Evolutionary conservation across 1,140 invertebrate species (phyloP).

Genomic region (Pomacea maculata): DNA sequence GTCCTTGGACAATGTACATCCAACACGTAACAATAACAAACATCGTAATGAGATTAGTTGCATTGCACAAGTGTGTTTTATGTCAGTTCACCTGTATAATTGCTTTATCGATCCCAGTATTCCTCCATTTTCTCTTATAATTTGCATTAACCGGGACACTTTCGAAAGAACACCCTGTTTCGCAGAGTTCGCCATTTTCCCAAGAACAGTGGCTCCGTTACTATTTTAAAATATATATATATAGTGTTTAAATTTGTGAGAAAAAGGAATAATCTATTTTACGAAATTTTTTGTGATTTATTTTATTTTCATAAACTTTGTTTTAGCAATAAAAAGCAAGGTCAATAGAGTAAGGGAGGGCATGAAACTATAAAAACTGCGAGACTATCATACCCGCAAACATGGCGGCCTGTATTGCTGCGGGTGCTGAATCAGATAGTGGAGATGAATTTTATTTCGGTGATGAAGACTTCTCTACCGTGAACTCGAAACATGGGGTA

Average conservation of each 20-base stretch:
- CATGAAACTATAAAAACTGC: too few relatives aligned
- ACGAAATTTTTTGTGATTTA: too few relatives aligned
- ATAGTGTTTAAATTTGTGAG: too few relatives aligned
- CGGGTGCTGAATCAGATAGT: slow-evolving; percentile 42
- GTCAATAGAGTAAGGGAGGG: too few relatives aligned
- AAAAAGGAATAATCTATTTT: too few relatives aligned
- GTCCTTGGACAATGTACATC: too few relatives aligned
- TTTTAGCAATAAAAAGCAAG: too few relatives aligned
- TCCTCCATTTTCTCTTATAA: slow-evolving; percentile 83
- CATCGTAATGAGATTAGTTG: too few relatives aligned
- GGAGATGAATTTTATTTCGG: slow-evolving; percentile 40
- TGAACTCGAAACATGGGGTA: background rate
- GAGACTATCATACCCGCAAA: background rate
- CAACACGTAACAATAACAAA: too few relatives aligned
- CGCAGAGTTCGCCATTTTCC: slow-evolving; percentile 72
- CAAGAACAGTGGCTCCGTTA: too few relatives aligned
- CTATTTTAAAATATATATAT: too few relatives aligned
- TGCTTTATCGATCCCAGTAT: slow-evolving; percentile 74
- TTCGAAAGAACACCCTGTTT: slow-evolving; percentile 68
- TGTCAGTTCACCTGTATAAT: slow-evolving; percentile 76
- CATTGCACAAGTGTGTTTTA: background rate
- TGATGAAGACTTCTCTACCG: slow-evolving; percentile 25
- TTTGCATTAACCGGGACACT: slow-evolving; percentile 72
- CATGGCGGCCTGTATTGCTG: slow-evolving; percentile 40
- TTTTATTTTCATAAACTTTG: too few relatives aligned